phyloP scores from a whole-genome alignment of 2,113 vertebrate species.

The Petromus typicus region DNA sequence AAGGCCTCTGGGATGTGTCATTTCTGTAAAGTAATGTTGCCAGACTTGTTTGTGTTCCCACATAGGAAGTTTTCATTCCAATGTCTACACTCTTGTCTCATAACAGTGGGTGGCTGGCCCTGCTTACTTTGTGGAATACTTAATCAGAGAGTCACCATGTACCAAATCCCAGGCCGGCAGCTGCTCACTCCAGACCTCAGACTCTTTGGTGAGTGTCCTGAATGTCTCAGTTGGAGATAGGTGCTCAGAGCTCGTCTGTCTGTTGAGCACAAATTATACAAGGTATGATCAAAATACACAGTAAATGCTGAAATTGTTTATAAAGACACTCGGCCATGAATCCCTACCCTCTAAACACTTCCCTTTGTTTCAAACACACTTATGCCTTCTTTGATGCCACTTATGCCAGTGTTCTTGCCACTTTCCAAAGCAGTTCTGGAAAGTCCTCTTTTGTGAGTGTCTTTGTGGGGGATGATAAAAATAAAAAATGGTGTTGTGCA shows the following conservation, averaged over 20 bases:
- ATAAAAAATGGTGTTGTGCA: background rate
- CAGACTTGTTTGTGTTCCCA: background rate
- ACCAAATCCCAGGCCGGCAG: background rate
- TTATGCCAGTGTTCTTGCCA: background rate
- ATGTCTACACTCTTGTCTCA: conserved; percentile 47
- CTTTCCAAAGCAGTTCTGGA: background rate
- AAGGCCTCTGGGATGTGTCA: background rate
- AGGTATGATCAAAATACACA: background rate
- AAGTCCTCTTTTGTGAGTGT: background rate
- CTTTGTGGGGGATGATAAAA: background rate
- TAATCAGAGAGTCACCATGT: conserved; percentile 83
- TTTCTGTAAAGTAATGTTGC: background rate
- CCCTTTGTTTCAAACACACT: background rate
- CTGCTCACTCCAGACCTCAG: conserved; percentile 11
- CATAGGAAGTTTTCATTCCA: background rate
- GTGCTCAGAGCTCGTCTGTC: background rate
- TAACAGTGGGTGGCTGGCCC: conserved; percentile 76
- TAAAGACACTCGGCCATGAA: background rate
- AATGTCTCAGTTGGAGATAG: background rate
- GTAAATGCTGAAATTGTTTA: background rate
- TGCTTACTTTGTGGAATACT: conserved; percentile 81
- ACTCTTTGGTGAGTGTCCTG: conserved; percentile 48
- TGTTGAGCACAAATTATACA: background rate
- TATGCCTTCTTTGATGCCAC: background rate
- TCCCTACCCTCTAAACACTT: background rate